A percentile compares a stretch with the other conserved stretches of the same genome.
Evolutionary conservation across 2,888 invertebrate species (phyloP).

Genomic region (Boloria euphrosyne): DNA sequence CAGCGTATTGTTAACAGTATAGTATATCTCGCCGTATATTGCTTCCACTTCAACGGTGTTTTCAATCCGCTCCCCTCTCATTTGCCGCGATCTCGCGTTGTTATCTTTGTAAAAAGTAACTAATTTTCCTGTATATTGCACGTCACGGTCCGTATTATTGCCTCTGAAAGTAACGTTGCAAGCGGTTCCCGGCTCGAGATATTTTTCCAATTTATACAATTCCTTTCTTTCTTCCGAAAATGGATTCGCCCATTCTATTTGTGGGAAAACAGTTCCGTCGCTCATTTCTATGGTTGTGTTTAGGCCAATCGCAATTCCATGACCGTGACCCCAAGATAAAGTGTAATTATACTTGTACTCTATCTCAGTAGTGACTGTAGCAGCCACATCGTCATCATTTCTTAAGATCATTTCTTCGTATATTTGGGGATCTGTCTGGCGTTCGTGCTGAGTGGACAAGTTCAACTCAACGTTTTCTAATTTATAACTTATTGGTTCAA

Average conservation of each 20-base stretch:
- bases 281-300: constrained; percentile 84
- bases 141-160: constrained; percentile 87
- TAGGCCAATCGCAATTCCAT: constrained; percentile 87
- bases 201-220: constrained; percentile 83
- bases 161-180: constrained; percentile 91
- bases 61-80: constrained; percentile 85
- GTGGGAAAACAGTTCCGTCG: constrained; percentile 81
- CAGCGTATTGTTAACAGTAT: constrained; percentile 86
- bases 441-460: constrained; percentile 75
- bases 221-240: constrained; percentile 80
- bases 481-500: constrained; percentile 90
- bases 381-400: constrained; percentile 81
- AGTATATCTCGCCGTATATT: constrained; percentile 90
- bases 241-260: constrained; percentile 87
- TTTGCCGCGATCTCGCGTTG: constrained; percentile 80
- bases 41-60: constrained; percentile 87
- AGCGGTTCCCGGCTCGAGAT: constrained; percentile 89
- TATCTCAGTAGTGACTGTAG: constrained; percentile 87
- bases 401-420: constrained; percentile 77
- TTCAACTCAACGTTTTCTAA: constrained; percentile 85
- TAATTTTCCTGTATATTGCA: constrained; percentile 88
- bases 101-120: constrained; percentile 86
- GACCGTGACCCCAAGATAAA: constrained; percentile 90
- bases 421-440: constrained; percentile 73
- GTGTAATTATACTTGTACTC: constrained; percentile 87